Conservation (phyloP, 1,140 invertebrate species). For the Diabrotica undecimpunctata region DNA sequence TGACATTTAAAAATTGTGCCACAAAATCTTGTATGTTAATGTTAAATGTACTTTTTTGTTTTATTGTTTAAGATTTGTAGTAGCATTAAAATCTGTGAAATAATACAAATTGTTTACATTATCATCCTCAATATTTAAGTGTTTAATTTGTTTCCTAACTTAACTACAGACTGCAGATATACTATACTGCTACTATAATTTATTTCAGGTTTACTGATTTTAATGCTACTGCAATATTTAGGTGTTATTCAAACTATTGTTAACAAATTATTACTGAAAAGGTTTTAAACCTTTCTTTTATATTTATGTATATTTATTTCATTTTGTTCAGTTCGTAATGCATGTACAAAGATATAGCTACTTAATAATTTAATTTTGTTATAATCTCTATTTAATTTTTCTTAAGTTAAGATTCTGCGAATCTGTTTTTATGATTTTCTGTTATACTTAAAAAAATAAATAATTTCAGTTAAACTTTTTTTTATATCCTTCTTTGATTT, state of each 20-base stretch:
- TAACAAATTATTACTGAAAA: conserved; percentile 27
- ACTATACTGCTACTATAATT: no score
- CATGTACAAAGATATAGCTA: conserved; percentile 38
- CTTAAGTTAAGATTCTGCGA: conserved; percentile 32
- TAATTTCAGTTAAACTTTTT: conserved; percentile 27
- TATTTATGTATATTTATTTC: conserved; percentile 37
- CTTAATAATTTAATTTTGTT: conserved; percentile 38
- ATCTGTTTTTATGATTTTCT: conserved; percentile 32
- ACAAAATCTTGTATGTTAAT: conserved; percentile 32
- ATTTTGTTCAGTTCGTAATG: conserved; percentile 29
- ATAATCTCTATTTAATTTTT: conserved; percentile 34
- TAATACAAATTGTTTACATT: background rate
- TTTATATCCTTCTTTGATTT: background rate
- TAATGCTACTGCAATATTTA: no score
- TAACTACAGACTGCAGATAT: no score
- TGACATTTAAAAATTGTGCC: conserved; percentile 30
- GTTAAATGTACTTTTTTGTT: conserved; percentile 30
- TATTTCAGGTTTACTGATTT: no score
- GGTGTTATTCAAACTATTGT: conserved; percentile 16
- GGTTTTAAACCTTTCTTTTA: conserved; percentile 31
- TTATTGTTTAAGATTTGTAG: conserved; percentile 20
- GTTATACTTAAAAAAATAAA: conserved; percentile 31
- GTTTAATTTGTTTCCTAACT: no score
- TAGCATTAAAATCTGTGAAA: conserved; percentile 15
- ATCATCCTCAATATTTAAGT: no score